Base-by-base conservation (phyloP, 2,888 invertebrate species). In the Hemaris fuciformis region DNA sequence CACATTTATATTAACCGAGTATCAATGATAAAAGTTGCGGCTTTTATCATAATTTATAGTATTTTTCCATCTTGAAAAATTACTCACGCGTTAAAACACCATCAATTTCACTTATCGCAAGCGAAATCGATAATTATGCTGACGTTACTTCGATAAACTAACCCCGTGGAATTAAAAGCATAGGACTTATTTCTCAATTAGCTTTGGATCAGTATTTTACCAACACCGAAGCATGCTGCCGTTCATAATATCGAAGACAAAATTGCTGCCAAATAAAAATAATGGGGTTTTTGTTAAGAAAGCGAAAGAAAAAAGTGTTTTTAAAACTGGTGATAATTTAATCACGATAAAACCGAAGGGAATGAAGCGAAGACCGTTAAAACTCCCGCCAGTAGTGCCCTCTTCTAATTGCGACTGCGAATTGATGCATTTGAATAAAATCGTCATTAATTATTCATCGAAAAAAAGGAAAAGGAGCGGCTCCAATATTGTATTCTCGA, bases 161-260 rank as follows among this genome's bases (percentile, higher is more conserved):
- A 13, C 45, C 15, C 18, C n/a, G 18, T 20, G 15, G 34, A 31
- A 46, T 38, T 18, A 10, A 15, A 15, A 25, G 23, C 20, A 23
- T 10, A 3, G 20, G 22, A n/a, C 20, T 15, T 41, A 15, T 6
- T 13, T 20, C 20, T 20, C 3, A 42, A 53, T 41, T 41, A 60
- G 18, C 10, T 15, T 10, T 31, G 13, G n/a, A n/a, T 27, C 27
- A 60, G 60, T 60, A 27, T 41, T n/a, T 25, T 41, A 23, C 20
- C 25, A 15, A 27, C 20, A n/a, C 27, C 8, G 27, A 22, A 77
- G 70, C 22, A 88, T 91, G 89, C 70, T 91, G 56, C 91, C 91
- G n/a, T 83, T 89, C 73, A 64, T 90, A 34, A 83, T 90, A 73
- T 89, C 90, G 0, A 88, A 90, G 74, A 85, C 89, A 0, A 89